phyloP scores from a whole-genome alignment of 2,888 invertebrate species.

The Pheosia tremula region DNA sequence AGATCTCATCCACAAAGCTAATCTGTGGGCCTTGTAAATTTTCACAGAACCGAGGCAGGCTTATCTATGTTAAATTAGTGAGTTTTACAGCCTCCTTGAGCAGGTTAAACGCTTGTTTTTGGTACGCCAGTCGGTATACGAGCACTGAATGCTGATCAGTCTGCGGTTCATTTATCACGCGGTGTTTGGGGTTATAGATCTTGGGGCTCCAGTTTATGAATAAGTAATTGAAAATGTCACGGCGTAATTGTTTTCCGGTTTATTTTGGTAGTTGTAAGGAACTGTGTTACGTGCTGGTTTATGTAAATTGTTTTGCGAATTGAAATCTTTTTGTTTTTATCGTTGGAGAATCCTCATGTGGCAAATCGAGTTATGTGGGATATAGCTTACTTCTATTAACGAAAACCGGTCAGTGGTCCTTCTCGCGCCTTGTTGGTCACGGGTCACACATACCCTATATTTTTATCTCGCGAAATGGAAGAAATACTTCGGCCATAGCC shows the following conservation, averaged over 20 bases:
- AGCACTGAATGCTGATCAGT: constrained; percentile 33
- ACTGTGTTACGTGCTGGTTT: background rate
- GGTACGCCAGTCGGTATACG: constrained; percentile 19
- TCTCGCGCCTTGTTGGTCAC: too few relatives aligned
- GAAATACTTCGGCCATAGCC: too few relatives aligned
- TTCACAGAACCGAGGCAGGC: constrained; percentile 39
- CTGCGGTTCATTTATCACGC: constrained; percentile 31
- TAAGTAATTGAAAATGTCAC: constrained; percentile 5
- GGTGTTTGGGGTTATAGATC: constrained; percentile 8
- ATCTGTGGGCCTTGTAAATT: constrained; percentile 51
- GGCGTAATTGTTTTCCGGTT: background rate
- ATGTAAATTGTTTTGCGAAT: too few relatives aligned
- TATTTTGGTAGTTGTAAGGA: background rate
- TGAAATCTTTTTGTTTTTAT: too few relatives aligned
- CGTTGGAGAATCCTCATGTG: too few relatives aligned
- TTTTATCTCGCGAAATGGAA: too few relatives aligned
- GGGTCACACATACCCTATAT: too few relatives aligned
- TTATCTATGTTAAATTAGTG: constrained; percentile 60
- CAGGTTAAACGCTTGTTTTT: constrained; percentile 42
- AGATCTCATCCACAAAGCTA: constrained; percentile 34
- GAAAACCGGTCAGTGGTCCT: too few relatives aligned
- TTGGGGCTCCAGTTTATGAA: constrained; percentile 3
- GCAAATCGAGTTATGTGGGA: too few relatives aligned
- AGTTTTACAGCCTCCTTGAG: constrained; percentile 38
- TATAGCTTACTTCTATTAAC: too few relatives aligned